These are phyloP conservation scores for Semnornis frantzii DNA, from an alignment of 2,113 vertebrate genomes.

Conservation along the genomic window DNA sequence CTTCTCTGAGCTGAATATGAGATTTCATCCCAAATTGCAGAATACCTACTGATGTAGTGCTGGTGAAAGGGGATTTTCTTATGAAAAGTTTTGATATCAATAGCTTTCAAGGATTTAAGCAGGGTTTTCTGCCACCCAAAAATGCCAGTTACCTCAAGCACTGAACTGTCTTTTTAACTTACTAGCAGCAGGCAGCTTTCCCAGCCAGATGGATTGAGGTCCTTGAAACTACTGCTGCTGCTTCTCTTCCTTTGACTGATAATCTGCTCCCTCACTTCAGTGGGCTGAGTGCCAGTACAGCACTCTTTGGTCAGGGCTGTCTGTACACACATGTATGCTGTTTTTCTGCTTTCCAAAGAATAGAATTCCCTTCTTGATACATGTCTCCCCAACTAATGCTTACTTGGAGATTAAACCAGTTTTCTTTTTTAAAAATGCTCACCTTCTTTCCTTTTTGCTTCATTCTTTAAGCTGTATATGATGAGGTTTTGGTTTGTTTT, in stretches of 20 bases:
- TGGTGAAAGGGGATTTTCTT: background rate
- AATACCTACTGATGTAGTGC: background rate
- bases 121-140: background rate
- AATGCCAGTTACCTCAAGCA: background rate
- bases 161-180: background rate
- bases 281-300: background rate
- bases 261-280: background rate
- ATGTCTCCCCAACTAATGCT: background rate
- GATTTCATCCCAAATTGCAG: background rate
- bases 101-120: background rate
- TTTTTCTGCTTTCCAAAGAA: background rate
- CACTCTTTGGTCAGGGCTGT: background rate
- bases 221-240: background rate
- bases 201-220: constrained; percentile 13
- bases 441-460: background rate
- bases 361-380: background rate
- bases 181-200: constrained; percentile 4
- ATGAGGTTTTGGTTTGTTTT: background rate
- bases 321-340: fast-evolving
- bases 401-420: background rate
- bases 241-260: background rate
- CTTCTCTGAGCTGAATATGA: background rate
- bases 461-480: background rate
- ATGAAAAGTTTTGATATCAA: background rate
- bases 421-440: background rate